Evolutionary conservation across 2,888 invertebrate genomes (phyloP).

Genomic region (Shargacucullia verbasci): DNA sequence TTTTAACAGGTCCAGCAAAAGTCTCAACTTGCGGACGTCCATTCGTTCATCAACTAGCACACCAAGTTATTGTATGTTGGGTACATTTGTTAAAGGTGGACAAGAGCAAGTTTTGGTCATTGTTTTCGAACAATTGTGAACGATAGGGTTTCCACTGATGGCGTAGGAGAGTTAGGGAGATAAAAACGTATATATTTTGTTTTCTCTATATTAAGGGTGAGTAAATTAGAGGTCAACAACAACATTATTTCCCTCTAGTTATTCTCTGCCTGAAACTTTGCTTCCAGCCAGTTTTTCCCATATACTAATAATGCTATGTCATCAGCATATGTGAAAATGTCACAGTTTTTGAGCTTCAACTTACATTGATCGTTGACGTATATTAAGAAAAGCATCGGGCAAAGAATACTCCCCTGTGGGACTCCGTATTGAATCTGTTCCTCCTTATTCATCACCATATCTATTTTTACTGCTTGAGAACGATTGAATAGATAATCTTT

Average conservation of each 20-base stretch:
- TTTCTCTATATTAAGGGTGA: constrained; percentile 6
- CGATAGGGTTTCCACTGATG: not conserved
- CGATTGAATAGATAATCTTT: constrained; percentile 2
- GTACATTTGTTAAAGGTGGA: not conserved
- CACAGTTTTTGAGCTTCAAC: not conserved
- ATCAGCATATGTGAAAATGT: constrained; percentile 1
- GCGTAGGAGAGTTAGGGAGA: not conserved
- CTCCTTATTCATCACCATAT: not conserved
- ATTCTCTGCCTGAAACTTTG: not conserved
- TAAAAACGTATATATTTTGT: constrained; percentile 7
- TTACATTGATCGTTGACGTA: constrained; percentile 3
- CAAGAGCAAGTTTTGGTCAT: not conserved
- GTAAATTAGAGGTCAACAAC: not conserved
- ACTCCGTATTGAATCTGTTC: not conserved
- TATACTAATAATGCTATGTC: constrained; percentile 1
- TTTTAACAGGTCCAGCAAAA: not conserved
- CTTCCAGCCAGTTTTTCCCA: constrained; percentile 1
- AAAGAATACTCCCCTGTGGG: constrained; percentile 6
- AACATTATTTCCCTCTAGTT: not conserved
- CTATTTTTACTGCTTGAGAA: constrained; percentile 1
- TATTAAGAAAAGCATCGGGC: not conserved
- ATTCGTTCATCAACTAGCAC: not conserved
- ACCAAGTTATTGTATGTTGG: constrained; percentile 1
- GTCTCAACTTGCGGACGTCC: constrained; percentile 3
- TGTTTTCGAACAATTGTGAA: not conserved